Percentiles rank a stretch among this genome's conserved stretches.
Evolutionary conservation across 2,113 vertebrate species (phyloP).

Genomic region (Ciconia boyciana): DNA sequence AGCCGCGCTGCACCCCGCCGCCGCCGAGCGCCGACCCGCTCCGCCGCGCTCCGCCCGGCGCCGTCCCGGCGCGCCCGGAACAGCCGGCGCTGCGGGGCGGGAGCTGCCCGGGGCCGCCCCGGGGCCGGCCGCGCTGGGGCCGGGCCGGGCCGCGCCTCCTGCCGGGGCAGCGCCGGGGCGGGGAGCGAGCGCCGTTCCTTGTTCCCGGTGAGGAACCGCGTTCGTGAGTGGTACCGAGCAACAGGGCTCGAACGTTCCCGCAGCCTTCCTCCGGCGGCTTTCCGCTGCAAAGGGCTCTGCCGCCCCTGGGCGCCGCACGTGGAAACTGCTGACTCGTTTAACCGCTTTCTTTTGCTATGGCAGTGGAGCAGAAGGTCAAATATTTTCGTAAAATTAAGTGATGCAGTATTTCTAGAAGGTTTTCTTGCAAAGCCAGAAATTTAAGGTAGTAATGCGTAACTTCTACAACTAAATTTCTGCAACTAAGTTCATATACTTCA

Average conservation of each 20-base stretch:
- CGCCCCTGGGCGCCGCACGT: fast-evolving
- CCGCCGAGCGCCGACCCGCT: not conserved
- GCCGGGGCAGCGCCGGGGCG: not conserved
- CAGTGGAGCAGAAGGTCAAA: not conserved
- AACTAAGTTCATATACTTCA: no score
- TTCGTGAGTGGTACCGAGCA: fast-evolving
- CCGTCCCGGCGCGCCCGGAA: fast-evolving
- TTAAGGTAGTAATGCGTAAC: not conserved
- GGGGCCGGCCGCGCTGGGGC: no score
- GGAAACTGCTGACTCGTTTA: fast-evolving
- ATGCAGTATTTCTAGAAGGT: not conserved
- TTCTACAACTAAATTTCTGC: no score
- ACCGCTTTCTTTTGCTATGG: fast-evolving
- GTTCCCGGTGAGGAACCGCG: fast-evolving
- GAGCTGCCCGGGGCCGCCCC: not conserved
- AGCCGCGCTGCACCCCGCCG: no score
- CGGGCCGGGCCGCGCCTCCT: not conserved
- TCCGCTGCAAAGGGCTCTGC: not conserved
- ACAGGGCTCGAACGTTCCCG: fast-evolving
- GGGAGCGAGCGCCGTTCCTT: no score
- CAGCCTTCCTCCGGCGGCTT: not conserved
- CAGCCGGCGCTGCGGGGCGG: not conserved
- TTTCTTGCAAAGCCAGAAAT: not conserved
- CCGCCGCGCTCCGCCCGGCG: not conserved
- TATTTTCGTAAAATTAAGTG: no score